phyloP scores from a whole-genome alignment of 2,113 vertebrate genomes.

The Erythrocebus patas region DNA sequence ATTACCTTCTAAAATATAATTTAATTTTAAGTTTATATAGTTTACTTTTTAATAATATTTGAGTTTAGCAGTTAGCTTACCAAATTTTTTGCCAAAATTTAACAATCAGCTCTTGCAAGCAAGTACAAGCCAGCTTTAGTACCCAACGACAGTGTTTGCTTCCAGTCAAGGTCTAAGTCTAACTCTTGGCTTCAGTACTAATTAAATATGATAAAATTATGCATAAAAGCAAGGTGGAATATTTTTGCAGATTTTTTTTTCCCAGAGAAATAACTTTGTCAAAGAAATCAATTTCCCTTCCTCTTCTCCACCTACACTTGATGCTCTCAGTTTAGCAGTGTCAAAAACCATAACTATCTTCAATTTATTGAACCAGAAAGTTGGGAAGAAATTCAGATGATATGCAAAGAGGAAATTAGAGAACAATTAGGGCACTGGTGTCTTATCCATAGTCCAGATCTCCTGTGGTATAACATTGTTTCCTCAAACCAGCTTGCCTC shows the following conservation, averaged over 20 bases:
- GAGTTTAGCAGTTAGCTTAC: not conserved
- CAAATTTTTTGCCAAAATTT: not conserved
- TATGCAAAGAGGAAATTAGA: not conserved
- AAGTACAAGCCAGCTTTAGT: not conserved
- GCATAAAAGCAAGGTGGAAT: not conserved
- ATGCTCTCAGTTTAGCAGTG: not conserved
- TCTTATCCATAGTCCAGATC: not conserved
- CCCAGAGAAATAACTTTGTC: not conserved
- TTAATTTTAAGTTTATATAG: not conserved
- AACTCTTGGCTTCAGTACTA: not conserved
- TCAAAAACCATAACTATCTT: not conserved
- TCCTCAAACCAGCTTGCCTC: too few species aligned
- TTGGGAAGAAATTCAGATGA: not conserved
- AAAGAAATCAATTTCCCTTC: not conserved
- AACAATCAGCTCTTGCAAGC: not conserved
- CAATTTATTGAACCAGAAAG: not conserved
- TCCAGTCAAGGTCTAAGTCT: not conserved
- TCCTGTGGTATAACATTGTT: not conserved
- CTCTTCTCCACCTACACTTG: not conserved
- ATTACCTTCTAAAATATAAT: not conserved
- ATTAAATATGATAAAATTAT: slow-evolving; percentile 19
- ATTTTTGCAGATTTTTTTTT: not conserved
- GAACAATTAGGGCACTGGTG: accelerated
- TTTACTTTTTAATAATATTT: not conserved
- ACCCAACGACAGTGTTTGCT: not conserved